Conservation (phyloP, 2,797 vertebrate species). For the Mus caroli region DNA sequence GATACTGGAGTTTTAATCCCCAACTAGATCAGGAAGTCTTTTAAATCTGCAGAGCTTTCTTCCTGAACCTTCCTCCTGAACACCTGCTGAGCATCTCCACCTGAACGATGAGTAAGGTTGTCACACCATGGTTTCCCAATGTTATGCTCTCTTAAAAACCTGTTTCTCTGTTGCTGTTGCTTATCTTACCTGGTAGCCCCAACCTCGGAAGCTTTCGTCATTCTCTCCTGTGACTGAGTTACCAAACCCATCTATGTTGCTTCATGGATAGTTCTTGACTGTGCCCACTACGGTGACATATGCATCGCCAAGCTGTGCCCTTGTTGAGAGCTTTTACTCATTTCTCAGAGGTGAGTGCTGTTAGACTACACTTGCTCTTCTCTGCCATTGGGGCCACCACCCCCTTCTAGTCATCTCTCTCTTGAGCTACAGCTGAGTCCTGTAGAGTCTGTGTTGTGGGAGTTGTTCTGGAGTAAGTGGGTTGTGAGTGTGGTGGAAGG, state of each 20-base stretch:
- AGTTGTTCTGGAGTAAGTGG: background rate
- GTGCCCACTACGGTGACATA: background rate
- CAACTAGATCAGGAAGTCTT: background rate
- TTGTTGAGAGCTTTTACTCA: background rate
- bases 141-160: background rate
- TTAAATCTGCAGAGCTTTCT: background rate
- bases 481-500: background rate
- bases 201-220: background rate
- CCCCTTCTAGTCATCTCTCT: background rate
- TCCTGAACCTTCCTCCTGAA: background rate
- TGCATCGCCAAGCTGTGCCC: background rate
- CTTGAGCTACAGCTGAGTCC: background rate
- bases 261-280: conserved; percentile 19
- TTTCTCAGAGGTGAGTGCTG: background rate
- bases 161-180: background rate
- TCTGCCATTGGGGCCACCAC: background rate
- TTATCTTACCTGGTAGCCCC: conserved; percentile 17
- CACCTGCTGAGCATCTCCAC: background rate
- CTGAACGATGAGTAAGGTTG: background rate
- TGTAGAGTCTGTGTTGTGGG: background rate
- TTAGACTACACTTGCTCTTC: background rate
- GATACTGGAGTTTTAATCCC: conserved; percentile 1
- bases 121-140: background rate
- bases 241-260: background rate
- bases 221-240: background rate